These are phyloP conservation scores for Formicarius rufipectus DNA, from an alignment of 2,113 vertebrate species.

Conservation along the genomic window DNA sequence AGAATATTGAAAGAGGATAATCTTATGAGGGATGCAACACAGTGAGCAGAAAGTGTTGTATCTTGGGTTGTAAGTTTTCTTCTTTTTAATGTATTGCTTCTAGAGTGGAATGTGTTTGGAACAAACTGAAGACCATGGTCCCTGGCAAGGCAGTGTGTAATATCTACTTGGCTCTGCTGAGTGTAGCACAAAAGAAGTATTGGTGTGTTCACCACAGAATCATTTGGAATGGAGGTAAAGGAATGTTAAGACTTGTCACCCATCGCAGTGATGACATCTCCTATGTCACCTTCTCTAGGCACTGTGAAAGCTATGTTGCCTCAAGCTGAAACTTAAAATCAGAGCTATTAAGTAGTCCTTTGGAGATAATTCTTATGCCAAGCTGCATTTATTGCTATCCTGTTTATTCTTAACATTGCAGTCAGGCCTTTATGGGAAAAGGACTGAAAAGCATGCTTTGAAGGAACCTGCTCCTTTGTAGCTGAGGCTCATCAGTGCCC, in stretches of 20 bases:
- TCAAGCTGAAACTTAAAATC: not conserved
- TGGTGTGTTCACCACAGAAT: not conserved
- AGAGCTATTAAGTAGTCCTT: not conserved
- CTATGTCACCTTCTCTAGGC: not conserved
- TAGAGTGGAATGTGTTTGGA: not conserved
- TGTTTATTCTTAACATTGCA: not conserved
- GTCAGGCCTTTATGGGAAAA: not conserved
- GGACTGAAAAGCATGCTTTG: not conserved
- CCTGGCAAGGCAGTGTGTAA: not conserved
- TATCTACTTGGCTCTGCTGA: not conserved
- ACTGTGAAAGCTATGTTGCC: not conserved
- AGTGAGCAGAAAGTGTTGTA: not conserved
- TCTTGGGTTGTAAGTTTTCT: not conserved
- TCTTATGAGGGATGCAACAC: accelerated
- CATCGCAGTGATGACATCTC: not conserved
- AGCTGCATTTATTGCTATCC: not conserved
- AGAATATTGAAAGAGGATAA: not conserved
- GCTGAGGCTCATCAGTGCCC: not conserved
- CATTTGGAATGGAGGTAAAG: not conserved
- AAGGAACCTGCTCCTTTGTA: not conserved
- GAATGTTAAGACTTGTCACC: not conserved
- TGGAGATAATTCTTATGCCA: not conserved
- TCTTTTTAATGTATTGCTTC: not conserved
- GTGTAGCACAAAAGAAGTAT: not conserved
- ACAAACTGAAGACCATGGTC: not conserved